Evolutionary conservation across 2,797 vertebrate species (phyloP), one percentile per base, ranked within the genome.

Genomic region (Threskiornis aethiopicus): DNA sequence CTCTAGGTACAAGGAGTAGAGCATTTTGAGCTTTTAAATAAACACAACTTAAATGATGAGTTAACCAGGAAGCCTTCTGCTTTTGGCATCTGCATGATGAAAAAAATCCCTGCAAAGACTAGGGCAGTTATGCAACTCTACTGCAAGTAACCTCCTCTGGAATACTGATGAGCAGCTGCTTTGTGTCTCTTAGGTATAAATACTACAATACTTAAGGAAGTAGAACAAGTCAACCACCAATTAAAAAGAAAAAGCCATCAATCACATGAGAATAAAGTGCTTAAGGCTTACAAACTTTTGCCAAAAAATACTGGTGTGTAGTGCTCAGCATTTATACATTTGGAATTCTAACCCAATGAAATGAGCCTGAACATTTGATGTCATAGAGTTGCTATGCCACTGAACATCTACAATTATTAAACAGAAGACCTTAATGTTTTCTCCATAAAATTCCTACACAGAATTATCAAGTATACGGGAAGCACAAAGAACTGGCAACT

Each of bases 111-210:
- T 92, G 88, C 93, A 93, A 91, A 98, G 97, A 97, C 98, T 99
- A 98, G 98, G 98, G 98, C 98, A 97, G 98, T 99, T 99, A 99
- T 94, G 97, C 98, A 99, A 99, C 97, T 97, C 96, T 91, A 97
- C 98, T 98, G 98, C 98, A 99, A 98, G 98, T 98, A 98, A 98
- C 97, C 98, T 98, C 98, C 97, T 97, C 97, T 93, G 89, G 98
- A 99, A 99, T 99, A 99, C 98, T 98, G 98, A 99, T 98, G 97
- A 99, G 98, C 97, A 96, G 69, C 80, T 91, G 95, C 94, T 97
- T 97, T 97, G 92, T 97, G 89, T 93, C 79, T 83, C 90, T 55
- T 76, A 94, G 79, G 87, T 90, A 95, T 70, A 97, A 91, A 92
- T 89, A 90, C 91, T 95, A 97, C 20, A 49, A 95, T 83, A 70